A percentile compares a stretch with the other conserved stretches of the same genome.
Conservation (phyloP, 2,113 vertebrate species). For the Tragelaphus imberbis region DNA sequence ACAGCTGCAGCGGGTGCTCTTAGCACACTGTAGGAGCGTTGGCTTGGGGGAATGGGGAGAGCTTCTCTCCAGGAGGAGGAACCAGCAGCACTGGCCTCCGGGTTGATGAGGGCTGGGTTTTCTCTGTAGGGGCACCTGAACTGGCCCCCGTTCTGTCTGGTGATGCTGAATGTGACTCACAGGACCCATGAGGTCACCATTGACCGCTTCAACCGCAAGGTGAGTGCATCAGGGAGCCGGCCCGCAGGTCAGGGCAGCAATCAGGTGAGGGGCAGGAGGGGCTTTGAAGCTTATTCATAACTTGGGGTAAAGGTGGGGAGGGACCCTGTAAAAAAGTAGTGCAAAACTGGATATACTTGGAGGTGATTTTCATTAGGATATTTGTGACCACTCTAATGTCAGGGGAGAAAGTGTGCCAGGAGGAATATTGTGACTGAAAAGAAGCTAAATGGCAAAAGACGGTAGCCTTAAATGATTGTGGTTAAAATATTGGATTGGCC, state of each 20-base stretch:
- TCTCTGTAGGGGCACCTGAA: conserved; percentile 81
- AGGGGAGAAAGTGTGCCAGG: neutral
- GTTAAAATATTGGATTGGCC: neutral
- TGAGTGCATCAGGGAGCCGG: conserved; percentile 54
- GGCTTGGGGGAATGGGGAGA: no score
- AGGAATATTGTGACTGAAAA: neutral
- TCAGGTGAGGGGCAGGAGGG: rapidly evolving
- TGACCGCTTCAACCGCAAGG: conserved; percentile 90
- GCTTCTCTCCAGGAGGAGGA: neutral
- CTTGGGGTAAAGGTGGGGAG: neutral
- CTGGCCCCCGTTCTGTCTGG: conserved; percentile 89
- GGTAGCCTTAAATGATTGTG: neutral
- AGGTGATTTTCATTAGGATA: neutral
- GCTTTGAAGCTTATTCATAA: neutral
- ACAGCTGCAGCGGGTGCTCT: neutral
- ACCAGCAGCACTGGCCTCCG: neutral
- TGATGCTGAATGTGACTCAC: conserved; percentile 90
- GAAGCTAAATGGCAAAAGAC: neutral
- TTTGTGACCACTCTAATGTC: neutral
- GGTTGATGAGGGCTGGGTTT: neutral
- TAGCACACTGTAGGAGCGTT: neutral
- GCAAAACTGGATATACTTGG: neutral
- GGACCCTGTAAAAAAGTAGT: neutral
- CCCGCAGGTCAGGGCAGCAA: neutral
- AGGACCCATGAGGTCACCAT: conserved; percentile 86